Conservation (phyloP, 1,140 invertebrate species). For the Macrosteles quadrilineatus region DNA sequence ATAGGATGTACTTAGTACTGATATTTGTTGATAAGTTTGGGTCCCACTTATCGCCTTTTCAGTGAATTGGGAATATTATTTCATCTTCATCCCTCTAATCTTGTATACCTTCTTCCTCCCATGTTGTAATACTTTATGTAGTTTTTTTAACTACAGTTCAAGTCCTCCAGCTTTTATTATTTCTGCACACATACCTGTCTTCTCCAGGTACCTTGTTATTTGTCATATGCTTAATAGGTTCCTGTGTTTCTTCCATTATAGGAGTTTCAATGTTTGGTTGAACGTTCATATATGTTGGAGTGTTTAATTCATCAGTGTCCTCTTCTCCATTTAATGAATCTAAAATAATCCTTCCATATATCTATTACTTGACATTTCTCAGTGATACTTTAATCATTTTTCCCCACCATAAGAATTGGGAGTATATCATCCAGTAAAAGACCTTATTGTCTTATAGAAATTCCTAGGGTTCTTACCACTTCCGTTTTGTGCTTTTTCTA, state of each 20-base stretch:
- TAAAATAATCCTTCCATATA: conserved; percentile 32
- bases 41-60: conserved; percentile 42
- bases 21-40: conserved; percentile 41
- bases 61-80: conserved; percentile 39
- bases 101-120: conserved; percentile 34
- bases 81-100: conserved; percentile 37
- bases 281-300: not conserved
- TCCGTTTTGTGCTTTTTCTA: too few relatives aligned
- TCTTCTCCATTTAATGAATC: conserved; percentile 28
- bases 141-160: not conserved
- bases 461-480: too few relatives aligned
- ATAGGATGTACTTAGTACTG: conserved; percentile 33
- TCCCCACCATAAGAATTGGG: not conserved
- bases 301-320: not conserved
- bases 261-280: not conserved
- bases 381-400: not conserved
- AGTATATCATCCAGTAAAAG: conserved; percentile 33
- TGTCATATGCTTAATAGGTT: conserved; percentile 34
- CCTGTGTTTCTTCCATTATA: conserved; percentile 11
- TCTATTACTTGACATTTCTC: not conserved
- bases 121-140: not conserved
- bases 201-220: conserved; percentile 39
- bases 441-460: conserved; percentile 30
- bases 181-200: conserved; percentile 41
- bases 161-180: conserved; percentile 35